phyloP scores from a whole-genome alignment of 2,888 invertebrate genomes.

The Dexiosoma caninum region DNA sequence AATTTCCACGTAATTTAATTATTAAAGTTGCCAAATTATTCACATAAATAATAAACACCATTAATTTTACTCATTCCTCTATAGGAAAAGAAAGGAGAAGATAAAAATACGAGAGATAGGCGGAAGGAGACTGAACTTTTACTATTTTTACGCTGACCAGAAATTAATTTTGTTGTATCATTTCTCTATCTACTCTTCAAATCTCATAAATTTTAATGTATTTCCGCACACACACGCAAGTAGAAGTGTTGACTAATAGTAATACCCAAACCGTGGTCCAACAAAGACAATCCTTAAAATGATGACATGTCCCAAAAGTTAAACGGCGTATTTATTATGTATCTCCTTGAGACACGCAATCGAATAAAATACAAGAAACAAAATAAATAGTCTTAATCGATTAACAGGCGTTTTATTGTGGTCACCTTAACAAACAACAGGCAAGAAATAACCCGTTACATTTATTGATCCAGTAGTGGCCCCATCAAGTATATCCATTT shows the following conservation, averaged over 20 bases:
- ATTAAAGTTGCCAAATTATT: too few species aligned
- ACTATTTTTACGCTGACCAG: too few species aligned
- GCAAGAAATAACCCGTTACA: constrained; percentile 30
- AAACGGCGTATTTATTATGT: constrained; percentile 32
- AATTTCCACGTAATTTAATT: too few species aligned
- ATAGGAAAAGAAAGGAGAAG: too few species aligned
- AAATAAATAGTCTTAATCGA: constrained; percentile 47
- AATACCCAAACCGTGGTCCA: background rate
- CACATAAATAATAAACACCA: too few species aligned
- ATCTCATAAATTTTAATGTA: background rate
- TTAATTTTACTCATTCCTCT: too few species aligned
- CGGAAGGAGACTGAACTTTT: too few species aligned
- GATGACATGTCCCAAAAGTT: background rate
- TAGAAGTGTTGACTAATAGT: too few species aligned
- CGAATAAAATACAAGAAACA: constrained; percentile 7
- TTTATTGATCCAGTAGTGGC: constrained; percentile 35
- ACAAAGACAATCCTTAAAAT: constrained; percentile 43
- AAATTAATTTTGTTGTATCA: background rate
- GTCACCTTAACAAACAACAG: background rate
- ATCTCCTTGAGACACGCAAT: constrained; percentile 47
- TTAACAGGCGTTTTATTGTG: constrained; percentile 46
- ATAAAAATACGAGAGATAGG: too few species aligned
- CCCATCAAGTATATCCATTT: background rate
- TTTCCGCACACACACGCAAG: background rate
- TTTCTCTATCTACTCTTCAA: background rate